Evolutionary conservation across 2,113 vertebrate genomes (phyloP).

Genomic region (Myrmecophaga tridactyla): DNA sequence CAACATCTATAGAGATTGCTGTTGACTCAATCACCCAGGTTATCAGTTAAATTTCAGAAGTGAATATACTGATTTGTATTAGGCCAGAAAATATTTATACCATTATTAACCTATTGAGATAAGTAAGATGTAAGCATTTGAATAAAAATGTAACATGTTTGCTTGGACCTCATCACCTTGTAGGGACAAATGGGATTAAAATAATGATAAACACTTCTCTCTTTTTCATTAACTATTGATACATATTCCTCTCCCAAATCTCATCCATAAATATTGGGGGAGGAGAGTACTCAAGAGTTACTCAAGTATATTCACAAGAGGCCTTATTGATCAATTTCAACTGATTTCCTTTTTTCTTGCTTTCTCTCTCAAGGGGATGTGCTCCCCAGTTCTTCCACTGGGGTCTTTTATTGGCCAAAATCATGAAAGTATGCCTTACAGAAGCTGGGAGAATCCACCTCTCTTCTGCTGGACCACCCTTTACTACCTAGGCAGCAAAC

Average conservation of each 20-base stretch:
- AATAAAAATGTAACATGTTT: not conserved
- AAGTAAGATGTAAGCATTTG: not conserved
- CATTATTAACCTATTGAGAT: not conserved
- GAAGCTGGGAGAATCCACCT: not conserved
- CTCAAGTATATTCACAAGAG: not conserved
- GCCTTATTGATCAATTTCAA: not conserved
- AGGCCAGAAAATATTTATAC: not conserved
- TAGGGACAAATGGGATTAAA: not conserved
- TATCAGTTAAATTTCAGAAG: not conserved
- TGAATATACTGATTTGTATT: not conserved
- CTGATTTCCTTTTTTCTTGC: not conserved
- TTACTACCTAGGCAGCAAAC: not conserved
- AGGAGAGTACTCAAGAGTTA: not conserved
- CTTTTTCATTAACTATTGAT: not conserved
- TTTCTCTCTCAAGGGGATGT: not conserved
- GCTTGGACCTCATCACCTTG: not conserved
- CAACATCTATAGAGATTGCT: not conserved
- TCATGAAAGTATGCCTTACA: rapidly evolving
- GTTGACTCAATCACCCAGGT: not conserved
- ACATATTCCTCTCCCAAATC: not conserved
- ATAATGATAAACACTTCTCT: not conserved
- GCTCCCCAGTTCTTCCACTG: not conserved
- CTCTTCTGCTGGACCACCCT: not conserved
- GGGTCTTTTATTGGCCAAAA: not conserved
- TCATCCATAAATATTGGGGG: not conserved